Evolutionary conservation across 2,888 invertebrate genomes (phyloP), one percentile per base, ranked within the genome.

Genomic region (Heteromurus nitidus): DNA sequence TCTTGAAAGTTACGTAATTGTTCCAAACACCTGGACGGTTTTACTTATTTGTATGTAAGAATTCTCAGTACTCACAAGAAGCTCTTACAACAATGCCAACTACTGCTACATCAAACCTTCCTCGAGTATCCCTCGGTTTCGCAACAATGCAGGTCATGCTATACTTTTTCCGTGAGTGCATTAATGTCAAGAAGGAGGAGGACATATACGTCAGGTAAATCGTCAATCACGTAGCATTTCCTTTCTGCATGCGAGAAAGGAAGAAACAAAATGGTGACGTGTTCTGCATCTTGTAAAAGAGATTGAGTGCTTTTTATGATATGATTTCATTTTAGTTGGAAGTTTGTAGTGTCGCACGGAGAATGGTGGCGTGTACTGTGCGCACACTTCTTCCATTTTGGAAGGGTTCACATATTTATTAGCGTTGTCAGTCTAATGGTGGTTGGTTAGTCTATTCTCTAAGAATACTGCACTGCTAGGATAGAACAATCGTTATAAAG

Each of bases 371-470:
- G 85, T 44, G 7, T 85, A 1, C 24, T 83, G 0, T 64, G 62
- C n/a, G 84, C 85, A 13, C 85, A 84, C 0, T 83, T 82, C 22
- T 85, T 83, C 30, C 82, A 85, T 53, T 84, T 84, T 30, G 42
- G 47, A 7, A 42, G 26, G 18, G 28, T 80, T 18, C 75, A 60
- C 30, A 18, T 82, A 16, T 82, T 80, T 47, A 58, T 82, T 28
- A 84, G 73, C 47, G 47, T 62, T 11, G 28, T 83, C 3, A 47
- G 80, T 11, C 22, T 84, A 20, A 67, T 84, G 67, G 18, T 53
- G 2, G 30, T 82, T 22, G 84, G 84, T 81, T 22, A 53, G 69
- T 24, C 9, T 3, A 58, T 20, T 30, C 20, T 69, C 9, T 50
- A 9, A 11, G 9, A 44, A n/a, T 20, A 9, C n/a, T 5, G 7